Conservation (phyloP, 2,888 invertebrate species). For the Ferdinandea cuprea region DNA sequence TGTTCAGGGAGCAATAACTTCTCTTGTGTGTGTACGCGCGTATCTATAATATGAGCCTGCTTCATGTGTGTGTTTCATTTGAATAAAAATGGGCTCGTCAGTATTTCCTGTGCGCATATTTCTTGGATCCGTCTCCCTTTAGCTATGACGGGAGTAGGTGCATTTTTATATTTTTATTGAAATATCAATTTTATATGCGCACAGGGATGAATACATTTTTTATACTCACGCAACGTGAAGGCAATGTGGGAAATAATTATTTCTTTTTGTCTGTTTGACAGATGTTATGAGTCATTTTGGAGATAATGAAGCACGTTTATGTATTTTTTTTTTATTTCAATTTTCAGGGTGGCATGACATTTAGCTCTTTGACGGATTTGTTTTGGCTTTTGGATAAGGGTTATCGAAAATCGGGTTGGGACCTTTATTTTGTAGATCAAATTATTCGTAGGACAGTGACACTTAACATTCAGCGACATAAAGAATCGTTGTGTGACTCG, state of each 20-base stretch:
- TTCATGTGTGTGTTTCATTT: slow-evolving; percentile 55
- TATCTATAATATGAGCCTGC: slow-evolving; percentile 64
- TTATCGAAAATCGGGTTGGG: too few species aligned
- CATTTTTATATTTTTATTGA: slow-evolving; percentile 52
- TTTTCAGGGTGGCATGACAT: slow-evolving; percentile 46
- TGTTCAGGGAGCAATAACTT: slow-evolving; percentile 61
- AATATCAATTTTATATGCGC: slow-evolving; percentile 67
- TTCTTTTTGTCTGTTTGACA: slow-evolving; percentile 17
- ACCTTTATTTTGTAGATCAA: too few species aligned
- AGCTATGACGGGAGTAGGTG: not conserved
- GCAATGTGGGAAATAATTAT: slow-evolving; percentile 45
- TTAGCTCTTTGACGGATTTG: slow-evolving; percentile 34
- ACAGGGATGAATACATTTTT: slow-evolving; percentile 6
- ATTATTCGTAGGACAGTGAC: too few species aligned
- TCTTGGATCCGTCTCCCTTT: slow-evolving; percentile 9
- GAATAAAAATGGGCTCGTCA: slow-evolving; percentile 71
- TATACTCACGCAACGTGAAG: slow-evolving; percentile 18
- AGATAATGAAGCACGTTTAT: slow-evolving; percentile 44
- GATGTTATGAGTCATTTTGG: slow-evolving; percentile 55
- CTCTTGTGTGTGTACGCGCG: slow-evolving; percentile 38
- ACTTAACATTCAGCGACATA: too few species aligned
- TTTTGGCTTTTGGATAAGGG: not conserved
- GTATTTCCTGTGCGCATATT: slow-evolving; percentile 62
- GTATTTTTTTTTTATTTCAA: slow-evolving; percentile 43
- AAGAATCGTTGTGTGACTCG: too few species aligned